phyloP scores from a whole-genome alignment of 2,888 invertebrate genomes.

The Sphaerophoria taeniata region DNA sequence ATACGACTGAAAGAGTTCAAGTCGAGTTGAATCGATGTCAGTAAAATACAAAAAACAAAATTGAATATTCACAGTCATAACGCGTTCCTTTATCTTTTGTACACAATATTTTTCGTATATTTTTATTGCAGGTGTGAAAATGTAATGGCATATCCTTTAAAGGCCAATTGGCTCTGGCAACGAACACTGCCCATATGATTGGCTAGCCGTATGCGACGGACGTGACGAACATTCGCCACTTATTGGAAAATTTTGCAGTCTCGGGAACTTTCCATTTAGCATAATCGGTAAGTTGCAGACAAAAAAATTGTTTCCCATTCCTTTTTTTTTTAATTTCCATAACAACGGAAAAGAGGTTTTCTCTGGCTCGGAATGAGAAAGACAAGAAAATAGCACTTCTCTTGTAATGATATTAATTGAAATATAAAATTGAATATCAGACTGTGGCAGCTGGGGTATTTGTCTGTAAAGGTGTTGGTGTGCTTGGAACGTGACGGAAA shows the following conservation, averaged over 20 bases:
- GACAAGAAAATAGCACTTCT: background rate
- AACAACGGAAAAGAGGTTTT: background rate
- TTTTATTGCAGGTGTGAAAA: slow-evolving; percentile 89
- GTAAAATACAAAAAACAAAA: slow-evolving; percentile 1
- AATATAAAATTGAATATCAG: slow-evolving; percentile 23
- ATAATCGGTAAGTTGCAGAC: slow-evolving; percentile 87
- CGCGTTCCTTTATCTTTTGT: slow-evolving; percentile 10
- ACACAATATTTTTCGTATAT: background rate
- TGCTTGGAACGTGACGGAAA: background rate
- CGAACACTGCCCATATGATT: slow-evolving; percentile 95
- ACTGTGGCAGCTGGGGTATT: background rate
- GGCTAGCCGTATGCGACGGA: slow-evolving; percentile 94
- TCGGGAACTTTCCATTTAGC: slow-evolving; percentile 96
- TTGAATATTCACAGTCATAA: slow-evolving; percentile 19
- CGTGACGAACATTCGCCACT: slow-evolving; percentile 93
- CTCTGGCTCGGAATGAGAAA: background rate
- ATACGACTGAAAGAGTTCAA: background rate
- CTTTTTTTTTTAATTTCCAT: background rate
- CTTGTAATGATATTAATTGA: slow-evolving; percentile 29
- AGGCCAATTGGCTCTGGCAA: slow-evolving; percentile 94
- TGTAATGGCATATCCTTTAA: slow-evolving; percentile 97
- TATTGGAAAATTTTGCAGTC: slow-evolving; percentile 95
- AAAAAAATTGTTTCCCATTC: slow-evolving; percentile 14
- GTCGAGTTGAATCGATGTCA: background rate
- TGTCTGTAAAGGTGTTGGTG: background rate